Evolutionary conservation across 2,888 invertebrate species (phyloP), one percentile per base, ranked within the genome.

Genomic region (Drosophila cognata): DNA sequence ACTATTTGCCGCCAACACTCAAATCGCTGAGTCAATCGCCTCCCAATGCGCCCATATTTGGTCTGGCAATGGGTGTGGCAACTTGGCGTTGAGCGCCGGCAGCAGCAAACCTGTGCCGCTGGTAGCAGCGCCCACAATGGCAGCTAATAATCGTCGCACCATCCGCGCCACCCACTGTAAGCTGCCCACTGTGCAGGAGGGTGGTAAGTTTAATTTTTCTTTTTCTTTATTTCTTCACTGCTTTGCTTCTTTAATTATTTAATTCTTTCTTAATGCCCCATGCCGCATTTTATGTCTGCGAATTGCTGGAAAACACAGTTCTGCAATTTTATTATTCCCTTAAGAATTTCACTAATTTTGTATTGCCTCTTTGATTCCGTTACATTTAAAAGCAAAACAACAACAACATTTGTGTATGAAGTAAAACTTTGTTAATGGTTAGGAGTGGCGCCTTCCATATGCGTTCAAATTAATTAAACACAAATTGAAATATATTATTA

Each of bases 161-260:
- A 91, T 91, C 79, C 92, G 93, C 72, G 90, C 90, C 28, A 75
- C 81, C 69, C 87, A 82, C 83, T 92, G 92, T 82, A 93, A 93
- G 84, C 88, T 93, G 79, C 95, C 97, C 53, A 96, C 96, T 62
- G 96, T 97, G 41, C 96, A 96, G 92, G 96, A 97, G 94, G 94
- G 95, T 94, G 96, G 96, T 96, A 95, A 95, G 89, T 87, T 66
- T 33, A 58, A 29, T 62, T 55, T 53, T 68, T 50, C 33, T 2
- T 2, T 33, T 31, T 21, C n/a, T 13, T 52, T 33, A 21, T 21
- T 21, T 52, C 18, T 16, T 31, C 2, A 16, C 7, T 68, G 41
- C 29, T 5, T 2, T 29, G 10, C 21, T n/a, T 52, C 7, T 7
- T 31, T 31, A 52, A 31, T 51, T 31, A 11, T 21, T 51, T 4